Percentiles rank a stretch among this genome's conserved stretches.
phyloP scores from a whole-genome alignment of 2,888 invertebrate species.

The Andrena praecox region DNA sequence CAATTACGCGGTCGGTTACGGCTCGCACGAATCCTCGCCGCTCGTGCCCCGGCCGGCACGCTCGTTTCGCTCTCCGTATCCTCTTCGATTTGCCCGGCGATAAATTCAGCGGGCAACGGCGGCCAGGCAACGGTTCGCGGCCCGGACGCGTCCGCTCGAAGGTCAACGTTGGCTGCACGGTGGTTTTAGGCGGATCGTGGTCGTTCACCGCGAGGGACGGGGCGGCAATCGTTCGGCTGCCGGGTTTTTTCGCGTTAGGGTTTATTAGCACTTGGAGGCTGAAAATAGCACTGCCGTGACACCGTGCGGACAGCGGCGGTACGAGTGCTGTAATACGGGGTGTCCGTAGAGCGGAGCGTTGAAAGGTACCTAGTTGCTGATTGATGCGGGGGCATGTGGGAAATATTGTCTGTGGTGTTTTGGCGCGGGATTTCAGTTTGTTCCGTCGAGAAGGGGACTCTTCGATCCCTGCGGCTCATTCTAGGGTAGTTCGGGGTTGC shows the following conservation, averaged over 20 bases:
- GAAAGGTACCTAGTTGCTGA: too few species aligned
- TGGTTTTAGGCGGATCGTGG: constrained; percentile 5
- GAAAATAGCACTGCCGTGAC: neutral
- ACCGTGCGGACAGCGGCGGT: neutral
- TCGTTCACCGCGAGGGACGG: constrained; percentile 1
- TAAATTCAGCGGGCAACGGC: constrained; percentile 47
- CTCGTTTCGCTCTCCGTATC: constrained; percentile 41
- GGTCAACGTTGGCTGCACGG: constrained; percentile 13
- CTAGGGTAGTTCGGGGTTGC: too few species aligned
- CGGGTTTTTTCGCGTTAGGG: constrained; percentile 13
- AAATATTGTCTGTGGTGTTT: too few species aligned
- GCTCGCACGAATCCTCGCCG: constrained; percentile 43
- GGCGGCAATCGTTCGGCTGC: constrained; percentile 4
- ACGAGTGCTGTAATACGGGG: neutral
- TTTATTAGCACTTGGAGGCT: neutral
- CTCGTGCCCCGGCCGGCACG: constrained; percentile 7
- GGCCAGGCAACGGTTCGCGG: constrained; percentile 23
- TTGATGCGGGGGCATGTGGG: too few species aligned
- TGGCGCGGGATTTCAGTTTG: neutral
- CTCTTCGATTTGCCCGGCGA: constrained; percentile 50
- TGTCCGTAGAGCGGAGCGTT: too few species aligned
- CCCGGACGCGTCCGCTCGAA: constrained; percentile 5
- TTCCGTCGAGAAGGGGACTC: too few species aligned
- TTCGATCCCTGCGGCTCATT: too few species aligned
- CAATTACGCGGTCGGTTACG: constrained; percentile 62